phyloP scores from a whole-genome alignment of 2,113 vertebrate genomes.

The Bagarius yarrelli region DNA sequence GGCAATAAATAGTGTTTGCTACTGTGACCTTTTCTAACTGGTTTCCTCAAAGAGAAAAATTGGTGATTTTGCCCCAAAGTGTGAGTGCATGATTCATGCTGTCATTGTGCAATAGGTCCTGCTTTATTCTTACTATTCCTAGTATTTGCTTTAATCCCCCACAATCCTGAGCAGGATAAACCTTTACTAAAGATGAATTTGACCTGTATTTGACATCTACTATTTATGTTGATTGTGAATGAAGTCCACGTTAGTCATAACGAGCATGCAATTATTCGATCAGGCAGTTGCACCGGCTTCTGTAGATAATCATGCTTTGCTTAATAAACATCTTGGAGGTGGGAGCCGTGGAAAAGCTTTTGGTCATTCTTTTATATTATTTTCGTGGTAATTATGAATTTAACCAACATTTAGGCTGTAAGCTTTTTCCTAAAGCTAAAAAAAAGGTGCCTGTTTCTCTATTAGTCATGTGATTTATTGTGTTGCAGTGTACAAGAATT shows the following conservation, averaged over 20 bases:
- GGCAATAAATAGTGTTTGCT: not conserved
- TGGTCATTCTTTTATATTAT: constrained; percentile 61
- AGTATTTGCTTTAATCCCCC: too few species aligned
- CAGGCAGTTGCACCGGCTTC: constrained; percentile 18
- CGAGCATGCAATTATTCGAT: not conserved
- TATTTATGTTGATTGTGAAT: not conserved
- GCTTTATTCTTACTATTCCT: not conserved
- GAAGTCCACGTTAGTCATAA: not conserved
- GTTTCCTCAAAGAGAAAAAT: not conserved
- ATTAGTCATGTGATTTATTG: not conserved
- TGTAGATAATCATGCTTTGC: constrained; percentile 59
- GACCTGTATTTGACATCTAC: not conserved
- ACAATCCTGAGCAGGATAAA: not conserved
- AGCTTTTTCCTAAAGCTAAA: not conserved
- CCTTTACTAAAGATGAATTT: not conserved
- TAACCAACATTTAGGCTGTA: not conserved
- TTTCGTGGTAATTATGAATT: constrained; percentile 39
- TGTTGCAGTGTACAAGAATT: not conserved
- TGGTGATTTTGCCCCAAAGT: not conserved
- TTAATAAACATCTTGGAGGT: constrained; percentile 54
- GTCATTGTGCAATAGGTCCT: not conserved
- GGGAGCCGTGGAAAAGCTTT: constrained; percentile 42
- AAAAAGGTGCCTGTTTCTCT: not conserved
- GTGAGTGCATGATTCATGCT: not conserved
- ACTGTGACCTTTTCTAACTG: not conserved